phyloP scores from a whole-genome alignment of 2,113 vertebrate genomes.

The Heterotilapia buettikoferi region DNA sequence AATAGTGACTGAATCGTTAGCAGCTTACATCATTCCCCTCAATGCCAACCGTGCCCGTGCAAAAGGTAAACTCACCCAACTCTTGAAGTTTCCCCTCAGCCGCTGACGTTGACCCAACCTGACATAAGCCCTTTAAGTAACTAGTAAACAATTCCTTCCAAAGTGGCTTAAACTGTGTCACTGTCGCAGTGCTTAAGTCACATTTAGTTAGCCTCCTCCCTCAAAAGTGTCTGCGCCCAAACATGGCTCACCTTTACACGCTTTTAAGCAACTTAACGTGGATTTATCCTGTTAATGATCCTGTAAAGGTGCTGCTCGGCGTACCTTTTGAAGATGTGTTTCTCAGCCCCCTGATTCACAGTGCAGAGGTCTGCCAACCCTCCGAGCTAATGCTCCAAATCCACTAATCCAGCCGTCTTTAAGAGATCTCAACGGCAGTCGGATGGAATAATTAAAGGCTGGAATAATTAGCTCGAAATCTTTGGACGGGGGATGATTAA shows the following conservation, averaged over 20 bases:
- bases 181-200: slow-evolving; percentile 23
- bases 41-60: background rate
- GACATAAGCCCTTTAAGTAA: slow-evolving; percentile 50
- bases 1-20: background rate
- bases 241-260: slow-evolving; percentile 50
- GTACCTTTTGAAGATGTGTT: slow-evolving; percentile 65
- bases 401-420: slow-evolving; percentile 74
- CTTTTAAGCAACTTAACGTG: slow-evolving; percentile 58
- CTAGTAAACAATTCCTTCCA: slow-evolving; percentile 47
- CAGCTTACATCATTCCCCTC: background rate
- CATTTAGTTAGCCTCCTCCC: slow-evolving; percentile 20
- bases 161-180: slow-evolving; percentile 38
- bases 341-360: slow-evolving; percentile 55
- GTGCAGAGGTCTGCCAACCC: slow-evolving; percentile 71
- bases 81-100: background rate
- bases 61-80: background rate
- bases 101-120: slow-evolving; percentile 36
- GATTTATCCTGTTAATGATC: slow-evolving; percentile 65
- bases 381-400: slow-evolving; percentile 68
- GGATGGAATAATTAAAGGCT: slow-evolving; percentile 69
- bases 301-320: slow-evolving; percentile 52
- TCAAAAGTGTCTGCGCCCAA: slow-evolving; percentile 20
- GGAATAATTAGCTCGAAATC: slow-evolving; percentile 64
- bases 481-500: slow-evolving; percentile 45
- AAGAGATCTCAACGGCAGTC: slow-evolving; percentile 63